Evolutionary conservation across 2,888 invertebrate genomes (phyloP), one percentile per base, ranked within the genome.

Genomic region (Epinotia nisella): DNA sequence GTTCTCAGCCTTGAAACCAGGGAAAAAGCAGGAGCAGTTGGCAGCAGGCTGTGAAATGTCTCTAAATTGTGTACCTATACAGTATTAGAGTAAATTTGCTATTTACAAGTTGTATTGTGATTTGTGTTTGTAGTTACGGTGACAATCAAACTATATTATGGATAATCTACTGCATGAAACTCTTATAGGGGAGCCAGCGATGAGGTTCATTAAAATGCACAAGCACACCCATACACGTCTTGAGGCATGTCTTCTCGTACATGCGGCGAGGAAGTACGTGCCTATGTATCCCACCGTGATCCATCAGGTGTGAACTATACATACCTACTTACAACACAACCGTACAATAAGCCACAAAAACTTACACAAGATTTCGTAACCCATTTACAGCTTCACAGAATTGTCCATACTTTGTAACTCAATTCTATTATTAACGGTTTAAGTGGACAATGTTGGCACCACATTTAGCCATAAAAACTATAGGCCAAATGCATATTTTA

Each of bases 401-500:
- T 62, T 56, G 53, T 55, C 55, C 39, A 11, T 21, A 45, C 41
- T 41, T n/a, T 51, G 64, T 21, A 65, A 55, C 45, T 58, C 49
- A 67, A 67, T 59, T 58, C 49, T 29, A 67, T 59, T 59, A 67
- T 67, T 35, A 67, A 17, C 29, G 67, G 21, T 56, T 67, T 67
- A 67, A 67, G 58, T 58, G 67, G 58, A 58, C 58, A 67, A 67
- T 67, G 67, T 56, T 66, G 55, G 53, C 45, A 60, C 65, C 71
- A 66, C 66, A 66, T 66, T 41, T 55, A 64, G 17, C 7, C 19
- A 35, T 45, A 55, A 65, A 60, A 67, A 68, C 55, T 56, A 64
- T 56, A 64, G 39, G 17, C 13, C 41, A n/a, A 59, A 60, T 60
- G 67, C 53, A 60, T 69, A 73, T 73, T 69, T 69, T 69, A 68